Evolutionary conservation across 2,113 vertebrate species (phyloP).

Genomic region (Lepus europaeus): DNA sequence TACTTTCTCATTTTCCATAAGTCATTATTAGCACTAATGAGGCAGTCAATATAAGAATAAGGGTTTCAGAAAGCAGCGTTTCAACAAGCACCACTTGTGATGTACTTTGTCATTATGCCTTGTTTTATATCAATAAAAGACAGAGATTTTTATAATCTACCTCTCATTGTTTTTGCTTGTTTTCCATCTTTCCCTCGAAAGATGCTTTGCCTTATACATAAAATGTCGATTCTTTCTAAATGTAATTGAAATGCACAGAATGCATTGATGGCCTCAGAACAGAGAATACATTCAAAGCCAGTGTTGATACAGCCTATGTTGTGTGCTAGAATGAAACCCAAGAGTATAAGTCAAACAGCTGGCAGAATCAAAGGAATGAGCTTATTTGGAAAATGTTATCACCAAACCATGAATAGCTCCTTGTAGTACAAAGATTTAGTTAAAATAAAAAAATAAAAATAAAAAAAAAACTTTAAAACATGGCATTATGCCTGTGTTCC

Average conservation of each 20-base stretch:
- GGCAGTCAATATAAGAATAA: neutral
- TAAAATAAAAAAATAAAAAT: constrained; percentile 44
- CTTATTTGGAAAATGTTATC: neutral
- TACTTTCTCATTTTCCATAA: neutral
- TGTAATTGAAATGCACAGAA: neutral
- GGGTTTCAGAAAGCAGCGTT: neutral
- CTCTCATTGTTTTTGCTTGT: constrained; percentile 11
- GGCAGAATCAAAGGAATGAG: neutral
- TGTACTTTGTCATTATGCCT: neutral
- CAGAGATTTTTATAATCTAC: neutral
- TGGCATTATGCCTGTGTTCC: neutral
- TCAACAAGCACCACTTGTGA: neutral
- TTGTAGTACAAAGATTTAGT: neutral
- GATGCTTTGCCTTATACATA: neutral
- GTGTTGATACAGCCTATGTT: neutral
- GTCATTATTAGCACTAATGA: neutral
- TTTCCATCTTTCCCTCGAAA: neutral
- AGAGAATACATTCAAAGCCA: neutral
- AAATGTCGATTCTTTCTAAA: neutral
- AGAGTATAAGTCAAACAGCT: neutral
- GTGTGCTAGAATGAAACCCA: neutral
- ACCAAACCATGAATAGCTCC: neutral
- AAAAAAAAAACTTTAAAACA: neutral
- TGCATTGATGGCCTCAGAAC: neutral
- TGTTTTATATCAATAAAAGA: neutral